Percentiles rank a stretch among this genome's conserved stretches.
Evolutionary conservation across 2,113 vertebrate genomes (phyloP).

Genomic region (Apeltes quadracus): DNA sequence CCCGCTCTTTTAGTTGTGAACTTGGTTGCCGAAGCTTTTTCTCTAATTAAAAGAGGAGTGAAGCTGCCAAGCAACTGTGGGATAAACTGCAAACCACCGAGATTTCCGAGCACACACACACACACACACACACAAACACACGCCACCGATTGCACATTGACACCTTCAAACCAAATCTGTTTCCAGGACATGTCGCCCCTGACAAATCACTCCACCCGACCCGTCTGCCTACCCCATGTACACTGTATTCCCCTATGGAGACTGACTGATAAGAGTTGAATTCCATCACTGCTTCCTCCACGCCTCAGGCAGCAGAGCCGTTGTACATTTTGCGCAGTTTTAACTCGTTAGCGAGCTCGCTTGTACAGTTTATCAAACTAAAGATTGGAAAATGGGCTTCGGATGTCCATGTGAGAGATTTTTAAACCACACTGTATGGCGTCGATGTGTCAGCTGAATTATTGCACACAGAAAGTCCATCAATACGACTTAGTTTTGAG

Average conservation of each 20-base stretch:
- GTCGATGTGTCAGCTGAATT: neutral
- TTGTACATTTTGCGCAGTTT: constrained; percentile 44
- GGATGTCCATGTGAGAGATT: neutral
- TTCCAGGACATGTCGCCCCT: constrained; percentile 54
- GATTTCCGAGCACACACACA: constrained; percentile 18
- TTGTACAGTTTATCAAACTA: constrained; percentile 4
- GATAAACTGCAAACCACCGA: constrained; percentile 60
- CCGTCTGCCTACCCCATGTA: constrained; percentile 53
- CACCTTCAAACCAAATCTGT: constrained; percentile 60
- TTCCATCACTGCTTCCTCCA: constrained; percentile 49
- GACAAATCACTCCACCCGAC: constrained; percentile 61
- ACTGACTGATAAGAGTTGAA: constrained; percentile 65
- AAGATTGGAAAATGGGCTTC: constrained; percentile 1
- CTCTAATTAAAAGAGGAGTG: constrained; percentile 72
- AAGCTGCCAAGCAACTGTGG: constrained; percentile 69
- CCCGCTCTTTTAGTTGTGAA: constrained; percentile 44
- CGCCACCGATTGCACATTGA: constrained; percentile 50
- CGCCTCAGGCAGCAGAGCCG: constrained; percentile 47
- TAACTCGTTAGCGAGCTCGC: constrained; percentile 52
- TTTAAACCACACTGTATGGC: neutral
- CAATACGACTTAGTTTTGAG: neutral
- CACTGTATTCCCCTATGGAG: constrained; percentile 49
- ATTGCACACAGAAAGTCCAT: constrained; percentile 1
- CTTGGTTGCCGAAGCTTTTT: constrained; percentile 71
- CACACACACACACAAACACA: neutral